A percentile compares a stretch with the other conserved stretches of the same genome.
These are phyloP conservation scores for Parapristionchus giblindavisi DNA, from an alignment of 2,888 invertebrate genomes.

Conservation along the genomic window DNA sequence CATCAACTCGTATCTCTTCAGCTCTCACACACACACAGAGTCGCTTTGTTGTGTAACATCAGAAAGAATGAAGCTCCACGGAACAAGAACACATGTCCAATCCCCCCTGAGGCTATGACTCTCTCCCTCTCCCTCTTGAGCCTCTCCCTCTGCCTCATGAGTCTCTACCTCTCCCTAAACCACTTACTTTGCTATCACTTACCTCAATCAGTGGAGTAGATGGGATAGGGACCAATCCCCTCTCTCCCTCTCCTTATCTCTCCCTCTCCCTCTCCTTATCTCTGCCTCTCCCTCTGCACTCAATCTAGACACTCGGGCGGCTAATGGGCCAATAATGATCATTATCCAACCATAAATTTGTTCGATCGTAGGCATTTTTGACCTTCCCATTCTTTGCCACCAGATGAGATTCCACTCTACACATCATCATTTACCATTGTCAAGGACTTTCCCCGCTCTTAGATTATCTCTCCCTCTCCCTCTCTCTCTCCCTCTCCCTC, in stretches of 20 bases:
- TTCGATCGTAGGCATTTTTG: conserved; percentile 18
- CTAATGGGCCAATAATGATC: conserved; percentile 29
- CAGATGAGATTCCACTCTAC: conserved; percentile 3
- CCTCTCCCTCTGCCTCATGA: too few relatives aligned
- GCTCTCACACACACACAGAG: too few relatives aligned
- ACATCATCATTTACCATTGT: not conserved
- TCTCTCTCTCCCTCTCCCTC: conserved; percentile 8
- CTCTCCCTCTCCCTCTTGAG: too few relatives aligned
- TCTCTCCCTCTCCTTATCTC: not conserved
- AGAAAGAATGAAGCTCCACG: too few relatives aligned
- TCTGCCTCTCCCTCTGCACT: not conserved
- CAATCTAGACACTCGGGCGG: too few relatives aligned
- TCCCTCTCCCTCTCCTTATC: conserved; percentile 8
- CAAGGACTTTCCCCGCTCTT: not conserved
- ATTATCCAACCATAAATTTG: conserved; percentile 20
- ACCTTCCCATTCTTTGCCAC: conserved; percentile 21
- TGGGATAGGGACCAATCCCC: conserved; percentile 11
- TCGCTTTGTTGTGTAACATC: too few relatives aligned
- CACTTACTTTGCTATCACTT: not conserved
- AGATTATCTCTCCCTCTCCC: not conserved
- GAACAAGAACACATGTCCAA: too few relatives aligned
- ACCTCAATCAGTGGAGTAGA: not conserved
- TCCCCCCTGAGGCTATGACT: too few relatives aligned
- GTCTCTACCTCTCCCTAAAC: not conserved
- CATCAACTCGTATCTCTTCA: too few relatives aligned